These are phyloP conservation scores for Rhinoderma darwinii DNA, from an alignment of 2,113 vertebrate genomes.

Conservation along the genomic window DNA sequence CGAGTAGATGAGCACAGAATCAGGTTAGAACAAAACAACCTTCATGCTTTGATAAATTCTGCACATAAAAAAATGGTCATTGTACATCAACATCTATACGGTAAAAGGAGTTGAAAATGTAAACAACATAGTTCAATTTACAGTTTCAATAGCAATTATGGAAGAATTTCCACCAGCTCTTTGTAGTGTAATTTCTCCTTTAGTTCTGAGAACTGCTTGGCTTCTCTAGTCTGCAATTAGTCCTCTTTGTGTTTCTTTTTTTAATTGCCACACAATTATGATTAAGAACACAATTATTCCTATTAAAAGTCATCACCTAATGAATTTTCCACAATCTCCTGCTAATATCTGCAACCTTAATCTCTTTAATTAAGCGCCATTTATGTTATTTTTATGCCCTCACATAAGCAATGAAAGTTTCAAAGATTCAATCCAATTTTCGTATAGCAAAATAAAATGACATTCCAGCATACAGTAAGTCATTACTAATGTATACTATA, in stretches of 20 bases:
- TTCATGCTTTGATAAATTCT: neutral
- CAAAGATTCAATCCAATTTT: neutral
- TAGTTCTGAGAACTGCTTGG: conserved; percentile 52
- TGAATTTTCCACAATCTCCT: conserved; percentile 59
- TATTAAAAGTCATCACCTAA: conserved; percentile 60
- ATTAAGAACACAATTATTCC: conserved; percentile 61
- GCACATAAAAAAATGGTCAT: neutral
- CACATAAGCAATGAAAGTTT: conserved; percentile 15
- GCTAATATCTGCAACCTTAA: conserved; percentile 59
- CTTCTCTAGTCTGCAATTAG: conserved; percentile 59
- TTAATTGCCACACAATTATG: conserved; percentile 59
- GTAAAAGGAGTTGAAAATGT: neutral
- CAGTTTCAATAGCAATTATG: conserved; percentile 45
- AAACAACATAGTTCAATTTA: conserved; percentile 28
- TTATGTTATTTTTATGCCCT: conserved; percentile 55
- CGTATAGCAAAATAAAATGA: neutral
- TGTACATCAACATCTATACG: neutral
- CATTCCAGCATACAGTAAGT: conserved; percentile 13
- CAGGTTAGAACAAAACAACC: neutral
- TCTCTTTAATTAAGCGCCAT: conserved; percentile 54
- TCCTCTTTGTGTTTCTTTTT: conserved; percentile 58
- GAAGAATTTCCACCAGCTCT: conserved; percentile 26
- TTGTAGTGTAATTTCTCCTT: conserved; percentile 49
- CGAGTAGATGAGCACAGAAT: neutral
- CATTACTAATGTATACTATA: conserved; percentile 14